Evolutionary conservation across 1,140 invertebrate genomes (phyloP), one percentile per base, ranked within the genome.

Genomic region (Drosophila obscura): DNA sequence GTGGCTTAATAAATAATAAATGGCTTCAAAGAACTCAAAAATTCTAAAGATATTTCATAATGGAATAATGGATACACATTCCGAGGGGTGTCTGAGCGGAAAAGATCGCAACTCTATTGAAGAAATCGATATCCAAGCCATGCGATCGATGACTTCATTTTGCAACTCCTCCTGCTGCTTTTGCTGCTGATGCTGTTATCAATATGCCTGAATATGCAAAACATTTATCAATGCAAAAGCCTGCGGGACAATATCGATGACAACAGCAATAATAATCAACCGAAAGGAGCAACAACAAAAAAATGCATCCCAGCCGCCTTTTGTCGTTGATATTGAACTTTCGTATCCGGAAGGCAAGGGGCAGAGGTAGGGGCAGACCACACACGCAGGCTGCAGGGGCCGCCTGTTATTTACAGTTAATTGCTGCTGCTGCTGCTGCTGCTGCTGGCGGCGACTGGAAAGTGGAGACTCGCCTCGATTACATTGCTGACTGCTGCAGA

Each of bases 331-430:
- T 65, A 84, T 80, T 73, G 65, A 77, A 63, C 31, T 35, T 35
- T 35, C 31, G 31, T 9, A 9, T 35, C 31, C 31, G 31, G 35
- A 11, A 1, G 11, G 35, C 35, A 13, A 4, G 35, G 35, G 35
- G 26, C 35, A 11, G 31, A 0, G 31, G 31, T 1, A 11, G 9
- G 0, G 31, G 55, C 60, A 28, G 64, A 48, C 55, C 80, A 80
- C 82, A 88, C 82, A 87, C 82, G 79, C 82, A 76, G 74, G 31
- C 68, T 59, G 81, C 64, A 52, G 35, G 4, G 35, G 35, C 43
- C 64, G 64, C 64, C 53, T 76, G 80, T 80, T 87, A 82, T 82
- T 87, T 82, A 87, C 82, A 87, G 78, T 87, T 87, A 82, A 87
- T 87, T 87, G 78, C 78, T 69, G 66, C 66, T 50, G 66, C 64